Conservation (phyloP, 2,113 vertebrate species). For the Neofelis nebulosa region DNA sequence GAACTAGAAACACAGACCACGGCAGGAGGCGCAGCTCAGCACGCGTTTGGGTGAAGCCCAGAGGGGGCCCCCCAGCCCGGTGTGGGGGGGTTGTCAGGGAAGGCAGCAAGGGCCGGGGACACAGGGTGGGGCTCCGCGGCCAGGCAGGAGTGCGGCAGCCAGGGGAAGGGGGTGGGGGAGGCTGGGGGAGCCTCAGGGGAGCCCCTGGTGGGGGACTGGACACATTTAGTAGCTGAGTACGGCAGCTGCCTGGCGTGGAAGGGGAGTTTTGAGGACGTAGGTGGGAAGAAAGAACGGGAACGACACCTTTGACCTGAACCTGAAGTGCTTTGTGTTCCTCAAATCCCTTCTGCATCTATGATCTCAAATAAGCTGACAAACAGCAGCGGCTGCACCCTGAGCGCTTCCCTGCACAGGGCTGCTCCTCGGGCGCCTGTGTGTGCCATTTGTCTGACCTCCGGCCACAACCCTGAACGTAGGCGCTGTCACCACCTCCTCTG, state of each 20-base stretch:
- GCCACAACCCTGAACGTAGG: too few species aligned
- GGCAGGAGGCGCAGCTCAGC: neutral
- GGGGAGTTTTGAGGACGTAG: neutral
- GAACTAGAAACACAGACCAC: neutral
- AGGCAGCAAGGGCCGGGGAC: neutral
- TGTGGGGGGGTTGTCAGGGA: too few species aligned
- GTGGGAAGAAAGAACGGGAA: neutral
- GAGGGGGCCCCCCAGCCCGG: neutral
- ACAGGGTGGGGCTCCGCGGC: too few species aligned
- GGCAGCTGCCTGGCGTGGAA: neutral
- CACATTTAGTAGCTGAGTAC: neutral
- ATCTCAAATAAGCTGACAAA: neutral
- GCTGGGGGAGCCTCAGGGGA: neutral
- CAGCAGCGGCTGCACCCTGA: neutral
- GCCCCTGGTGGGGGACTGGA: neutral
- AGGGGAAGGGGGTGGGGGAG: too few species aligned
- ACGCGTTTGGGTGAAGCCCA: neutral
- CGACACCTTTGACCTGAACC: neutral
- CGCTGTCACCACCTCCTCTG: neutral
- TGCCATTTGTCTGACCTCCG: too few species aligned
- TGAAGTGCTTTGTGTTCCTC: neutral
- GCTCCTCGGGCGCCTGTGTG: too few species aligned
- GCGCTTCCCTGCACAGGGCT: accelerated
- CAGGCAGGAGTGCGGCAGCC: neutral
- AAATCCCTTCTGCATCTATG: neutral